Evolutionary conservation across 1,140 invertebrate genomes (phyloP).

Genomic region (Drosophila kepulauana): DNA sequence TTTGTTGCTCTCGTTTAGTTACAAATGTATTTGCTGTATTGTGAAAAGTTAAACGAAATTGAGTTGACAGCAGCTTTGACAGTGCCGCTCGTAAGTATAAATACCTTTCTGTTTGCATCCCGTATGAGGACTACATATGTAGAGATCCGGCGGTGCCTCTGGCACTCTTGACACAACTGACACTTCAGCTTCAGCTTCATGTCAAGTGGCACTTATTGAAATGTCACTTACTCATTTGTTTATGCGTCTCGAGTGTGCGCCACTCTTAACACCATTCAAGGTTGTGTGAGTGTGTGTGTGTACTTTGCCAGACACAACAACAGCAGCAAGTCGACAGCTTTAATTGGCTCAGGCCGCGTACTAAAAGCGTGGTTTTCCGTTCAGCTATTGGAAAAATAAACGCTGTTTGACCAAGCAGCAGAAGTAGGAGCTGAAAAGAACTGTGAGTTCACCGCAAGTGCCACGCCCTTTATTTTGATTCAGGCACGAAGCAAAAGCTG

Average conservation of each 20-base stretch:
- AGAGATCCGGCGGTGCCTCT: background rate
- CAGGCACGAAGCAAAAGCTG: background rate
- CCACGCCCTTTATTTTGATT: constrained; percentile 14
- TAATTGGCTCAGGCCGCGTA: constrained; percentile 45
- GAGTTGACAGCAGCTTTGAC: constrained; percentile 1
- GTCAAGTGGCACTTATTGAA: constrained; percentile 71
- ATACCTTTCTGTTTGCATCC: background rate
- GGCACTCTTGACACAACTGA: constrained; percentile 1
- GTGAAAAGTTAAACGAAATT: constrained; percentile 13
- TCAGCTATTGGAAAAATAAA: constrained; percentile 26
- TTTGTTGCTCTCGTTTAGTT: background rate
- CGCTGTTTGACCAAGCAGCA: constrained; percentile 32
- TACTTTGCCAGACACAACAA: background rate
- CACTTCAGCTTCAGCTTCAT: constrained; percentile 19
- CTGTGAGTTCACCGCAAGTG: constrained; percentile 36
- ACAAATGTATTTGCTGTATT: constrained; percentile 11
- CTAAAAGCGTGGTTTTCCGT: background rate
- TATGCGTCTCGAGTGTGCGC: constrained; percentile 36
- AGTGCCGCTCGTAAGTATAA: background rate
- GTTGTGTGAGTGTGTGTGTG: constrained; percentile 17
- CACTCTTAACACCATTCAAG: constrained; percentile 22
- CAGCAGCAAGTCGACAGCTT: constrained; percentile 25
- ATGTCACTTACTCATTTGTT: constrained; percentile 72
- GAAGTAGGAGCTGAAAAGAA: background rate
- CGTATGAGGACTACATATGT: background rate